Evolutionary conservation across 2,797 vertebrate genomes (phyloP).

Genomic region (Cichlasoma orientale): DNA sequence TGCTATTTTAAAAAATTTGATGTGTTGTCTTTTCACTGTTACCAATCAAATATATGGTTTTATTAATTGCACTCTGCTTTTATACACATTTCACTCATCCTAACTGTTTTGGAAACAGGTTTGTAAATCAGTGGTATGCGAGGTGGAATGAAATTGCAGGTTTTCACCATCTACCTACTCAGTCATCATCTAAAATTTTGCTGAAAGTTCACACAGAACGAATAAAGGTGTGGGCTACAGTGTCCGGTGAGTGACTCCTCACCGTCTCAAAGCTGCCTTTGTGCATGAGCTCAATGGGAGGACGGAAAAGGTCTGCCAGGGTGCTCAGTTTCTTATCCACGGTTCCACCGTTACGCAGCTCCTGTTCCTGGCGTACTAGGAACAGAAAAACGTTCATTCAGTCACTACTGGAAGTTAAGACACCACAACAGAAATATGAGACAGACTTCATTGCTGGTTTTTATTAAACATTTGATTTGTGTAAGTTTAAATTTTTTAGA

Average conservation of each 20-base stretch:
- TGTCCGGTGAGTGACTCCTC: constrained; percentile 62
- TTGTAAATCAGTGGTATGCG: background rate
- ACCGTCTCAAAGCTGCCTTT: constrained; percentile 99
- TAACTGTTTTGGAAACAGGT: background rate
- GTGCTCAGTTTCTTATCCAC: constrained; percentile 99
- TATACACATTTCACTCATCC: background rate
- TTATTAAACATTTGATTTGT: background rate
- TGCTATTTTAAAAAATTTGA: background rate
- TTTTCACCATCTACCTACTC: constrained; percentile 3
- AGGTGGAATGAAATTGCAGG: background rate
- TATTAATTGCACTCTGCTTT: background rate
- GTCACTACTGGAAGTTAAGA: constrained; percentile 2
- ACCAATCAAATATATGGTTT: background rate
- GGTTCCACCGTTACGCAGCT: constrained; percentile 94
- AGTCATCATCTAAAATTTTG: constrained; percentile 33
- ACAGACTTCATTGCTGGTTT: background rate
- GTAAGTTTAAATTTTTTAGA: background rate
- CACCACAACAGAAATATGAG: background rate
- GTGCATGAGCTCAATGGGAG: constrained; percentile 99
- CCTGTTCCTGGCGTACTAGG: constrained; percentile 97
- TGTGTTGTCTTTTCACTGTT: background rate
- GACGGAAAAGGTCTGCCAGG: constrained; percentile 96
- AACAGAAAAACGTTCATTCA: constrained; percentile 23
- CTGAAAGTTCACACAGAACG: constrained; percentile 40
- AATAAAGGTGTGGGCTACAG: constrained; percentile 30